Conservation (phyloP, 2,888 invertebrate species). For the Dolichomitus sp. region DNA sequence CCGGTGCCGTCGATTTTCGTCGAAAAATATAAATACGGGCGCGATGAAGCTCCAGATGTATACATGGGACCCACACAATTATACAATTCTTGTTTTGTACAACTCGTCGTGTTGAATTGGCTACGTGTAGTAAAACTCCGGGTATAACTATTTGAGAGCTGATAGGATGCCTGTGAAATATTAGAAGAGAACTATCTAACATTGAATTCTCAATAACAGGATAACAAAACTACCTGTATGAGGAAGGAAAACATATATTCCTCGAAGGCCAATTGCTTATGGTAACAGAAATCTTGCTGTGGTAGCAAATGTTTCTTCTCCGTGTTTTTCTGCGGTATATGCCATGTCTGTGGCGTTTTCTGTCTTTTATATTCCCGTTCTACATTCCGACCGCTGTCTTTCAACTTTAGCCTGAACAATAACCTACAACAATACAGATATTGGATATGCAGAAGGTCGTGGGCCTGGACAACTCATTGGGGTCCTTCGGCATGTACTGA, state of each 20-base stretch:
- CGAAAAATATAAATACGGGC: too few species aligned
- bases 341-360: not conserved
- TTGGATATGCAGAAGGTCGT: slow-evolving; percentile 20
- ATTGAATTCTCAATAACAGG: not conserved
- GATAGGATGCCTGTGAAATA: not conserved
- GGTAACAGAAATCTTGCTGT: not conserved
- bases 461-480: slow-evolving; percentile 63
- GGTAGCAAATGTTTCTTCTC: too few species aligned
- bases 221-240: not conserved
- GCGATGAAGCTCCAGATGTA: too few species aligned
- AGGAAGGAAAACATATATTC: not conserved
- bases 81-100: too few species aligned
- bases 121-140: too few species aligned
- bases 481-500: slow-evolving; percentile 60
- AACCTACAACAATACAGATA: not conserved
- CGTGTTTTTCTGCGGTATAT: too few species aligned
- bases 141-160: too few species aligned
- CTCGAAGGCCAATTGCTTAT: not conserved
- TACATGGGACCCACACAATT: too few species aligned
- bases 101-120: too few species aligned
- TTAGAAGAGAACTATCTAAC: not conserved
- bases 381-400: not conserved
- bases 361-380: not conserved
- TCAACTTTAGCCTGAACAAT: not conserved
- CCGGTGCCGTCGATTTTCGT: too few species aligned